phyloP scores from a whole-genome alignment of 2,113 vertebrate genomes.

The Meriones unguiculatus region DNA sequence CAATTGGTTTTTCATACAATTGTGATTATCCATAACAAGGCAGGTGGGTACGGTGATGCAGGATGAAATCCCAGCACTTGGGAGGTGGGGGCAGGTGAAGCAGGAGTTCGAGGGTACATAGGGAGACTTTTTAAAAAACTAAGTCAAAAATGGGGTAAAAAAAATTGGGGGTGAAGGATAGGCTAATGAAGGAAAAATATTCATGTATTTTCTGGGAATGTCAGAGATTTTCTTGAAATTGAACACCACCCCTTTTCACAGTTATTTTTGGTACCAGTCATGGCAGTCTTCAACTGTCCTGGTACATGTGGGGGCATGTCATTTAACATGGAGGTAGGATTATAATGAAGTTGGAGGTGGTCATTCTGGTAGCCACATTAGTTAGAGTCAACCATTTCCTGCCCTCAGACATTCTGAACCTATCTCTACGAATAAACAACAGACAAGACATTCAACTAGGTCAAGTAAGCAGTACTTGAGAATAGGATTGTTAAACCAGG shows the following conservation, averaged over 20 bases:
- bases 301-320: not conserved
- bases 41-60: not conserved
- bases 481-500: not conserved
- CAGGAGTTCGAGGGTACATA: not conserved
- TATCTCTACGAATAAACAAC: not conserved
- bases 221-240: not conserved
- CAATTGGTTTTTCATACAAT: not conserved
- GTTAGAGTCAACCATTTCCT: not conserved
- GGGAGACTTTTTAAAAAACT: not conserved
- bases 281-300: not conserved
- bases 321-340: not conserved
- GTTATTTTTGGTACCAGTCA: not conserved
- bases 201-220: not conserved
- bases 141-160: not conserved
- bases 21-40: not conserved
- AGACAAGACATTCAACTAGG: not conserved
- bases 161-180: not conserved
- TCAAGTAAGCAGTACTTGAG: not conserved
- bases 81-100: not conserved
- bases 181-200: no score
- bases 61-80: not conserved
- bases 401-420: not conserved
- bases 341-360: not conserved
- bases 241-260: not conserved
- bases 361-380: not conserved